Evolutionary conservation across 1,140 invertebrate genomes (phyloP).

Genomic region (Drosophila prosaltans): DNA sequence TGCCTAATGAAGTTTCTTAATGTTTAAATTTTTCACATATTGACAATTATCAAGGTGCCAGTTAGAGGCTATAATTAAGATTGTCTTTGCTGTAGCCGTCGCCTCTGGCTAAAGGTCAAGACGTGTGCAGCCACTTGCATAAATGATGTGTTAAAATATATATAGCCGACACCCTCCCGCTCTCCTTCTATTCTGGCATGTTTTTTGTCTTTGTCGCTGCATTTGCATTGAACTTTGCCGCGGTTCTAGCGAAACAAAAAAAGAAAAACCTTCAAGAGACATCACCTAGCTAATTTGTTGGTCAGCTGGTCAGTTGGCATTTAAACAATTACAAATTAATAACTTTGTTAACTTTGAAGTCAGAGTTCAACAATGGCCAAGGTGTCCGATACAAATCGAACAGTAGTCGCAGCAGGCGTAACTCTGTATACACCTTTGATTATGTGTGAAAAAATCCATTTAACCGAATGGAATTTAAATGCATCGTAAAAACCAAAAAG

Average conservation of each 20-base stretch:
- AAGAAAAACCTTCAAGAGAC: slow-evolving; percentile 42
- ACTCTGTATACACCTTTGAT: slow-evolving; percentile 18
- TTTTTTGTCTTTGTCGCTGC: slow-evolving; percentile 9
- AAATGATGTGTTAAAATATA: slow-evolving; percentile 68
- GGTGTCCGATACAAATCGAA: slow-evolving; percentile 19
- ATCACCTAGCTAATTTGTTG: slow-evolving; percentile 49
- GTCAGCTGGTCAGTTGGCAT: slow-evolving; percentile 51
- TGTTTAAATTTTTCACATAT: background rate
- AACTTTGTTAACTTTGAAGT: slow-evolving; percentile 44
- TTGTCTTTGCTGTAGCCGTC: slow-evolving; percentile 22
- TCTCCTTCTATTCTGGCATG: background rate
- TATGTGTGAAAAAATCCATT: background rate
- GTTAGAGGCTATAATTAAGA: slow-evolving; percentile 19
- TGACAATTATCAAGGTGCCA: slow-evolving; percentile 7
- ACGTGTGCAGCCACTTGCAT: slow-evolving; percentile 57
- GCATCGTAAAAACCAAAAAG: slow-evolving; percentile 17
- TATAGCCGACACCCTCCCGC: slow-evolving; percentile 20
- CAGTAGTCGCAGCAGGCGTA: slow-evolving; percentile 60
- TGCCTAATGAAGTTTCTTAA: background rate
- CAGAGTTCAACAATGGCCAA: slow-evolving; percentile 56
- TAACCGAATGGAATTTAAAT: slow-evolving; percentile 5
- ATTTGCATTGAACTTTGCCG: slow-evolving; percentile 72
- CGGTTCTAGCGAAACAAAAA: slow-evolving; percentile 14
- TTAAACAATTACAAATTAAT: slow-evolving; percentile 74
- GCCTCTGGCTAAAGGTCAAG: slow-evolving; percentile 64